These are phyloP conservation scores for Meda fulgida DNA, from an alignment of 2,797 vertebrate genomes.

Conservation along the genomic window DNA sequence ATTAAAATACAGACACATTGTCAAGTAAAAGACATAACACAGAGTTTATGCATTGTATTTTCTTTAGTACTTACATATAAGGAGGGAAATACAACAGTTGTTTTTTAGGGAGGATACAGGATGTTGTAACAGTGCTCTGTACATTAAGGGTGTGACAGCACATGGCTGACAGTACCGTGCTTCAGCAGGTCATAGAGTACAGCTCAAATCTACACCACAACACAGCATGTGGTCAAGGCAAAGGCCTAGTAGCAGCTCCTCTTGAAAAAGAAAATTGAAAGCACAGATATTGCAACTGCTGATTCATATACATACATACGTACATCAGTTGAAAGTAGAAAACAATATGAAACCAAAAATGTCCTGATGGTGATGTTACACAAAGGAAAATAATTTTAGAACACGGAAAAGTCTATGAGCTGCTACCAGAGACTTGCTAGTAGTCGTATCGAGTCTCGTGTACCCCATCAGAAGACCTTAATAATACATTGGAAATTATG, in stretches of 20 bases:
- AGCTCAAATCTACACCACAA: slow-evolving; percentile 71
- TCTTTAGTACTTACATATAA: slow-evolving; percentile 86
- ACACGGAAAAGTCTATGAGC: slow-evolving; percentile 58
- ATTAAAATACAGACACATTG: slow-evolving; percentile 32
- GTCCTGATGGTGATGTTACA: slow-evolving; percentile 34
- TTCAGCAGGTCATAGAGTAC: slow-evolving; percentile 65
- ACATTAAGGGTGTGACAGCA: slow-evolving; percentile 77
- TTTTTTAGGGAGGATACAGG: slow-evolving; percentile 79
- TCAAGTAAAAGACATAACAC: slow-evolving; percentile 64
- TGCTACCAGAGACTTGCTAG: slow-evolving; percentile 74
- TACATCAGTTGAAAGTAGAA: slow-evolving; percentile 52
- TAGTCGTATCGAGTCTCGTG: slow-evolving; percentile 47
- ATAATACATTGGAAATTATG: slow-evolving; percentile 61
- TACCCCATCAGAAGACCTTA: slow-evolving; percentile 57
- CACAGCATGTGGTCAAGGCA: slow-evolving; percentile 67
- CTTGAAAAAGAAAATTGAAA: slow-evolving; percentile 62
- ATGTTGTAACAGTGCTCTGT: slow-evolving; percentile 81
- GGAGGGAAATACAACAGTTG: slow-evolving; percentile 79
- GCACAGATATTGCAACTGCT: slow-evolving; percentile 60
- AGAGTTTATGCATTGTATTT: slow-evolving; percentile 74
- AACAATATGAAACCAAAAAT: slow-evolving; percentile 45
- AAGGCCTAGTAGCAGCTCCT: slow-evolving; percentile 80
- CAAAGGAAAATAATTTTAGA: slow-evolving; percentile 4
- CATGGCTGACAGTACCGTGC: slow-evolving; percentile 65
- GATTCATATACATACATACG: slow-evolving; percentile 65